A percentile compares a stretch with the other conserved stretches of the same genome.
Evolutionary conservation across 2,113 vertebrate genomes (phyloP).

Genomic region (Oceanodroma tethys): DNA sequence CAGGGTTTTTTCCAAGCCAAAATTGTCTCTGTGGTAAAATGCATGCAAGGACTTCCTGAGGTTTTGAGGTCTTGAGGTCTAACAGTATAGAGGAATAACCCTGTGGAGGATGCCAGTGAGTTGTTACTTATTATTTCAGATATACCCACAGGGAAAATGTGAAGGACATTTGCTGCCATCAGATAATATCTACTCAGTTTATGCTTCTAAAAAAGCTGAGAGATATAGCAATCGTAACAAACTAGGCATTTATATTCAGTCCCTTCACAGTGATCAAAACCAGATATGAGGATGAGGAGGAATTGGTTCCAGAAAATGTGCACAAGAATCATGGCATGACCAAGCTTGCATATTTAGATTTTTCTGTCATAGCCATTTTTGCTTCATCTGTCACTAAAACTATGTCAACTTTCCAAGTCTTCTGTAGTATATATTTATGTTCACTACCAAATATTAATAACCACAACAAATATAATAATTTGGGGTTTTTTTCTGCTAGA

Average conservation of each 20-base stretch:
- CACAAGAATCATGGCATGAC: background rate
- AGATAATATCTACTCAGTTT: background rate
- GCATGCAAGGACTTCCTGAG: background rate
- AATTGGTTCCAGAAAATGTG: background rate
- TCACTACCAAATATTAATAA: background rate
- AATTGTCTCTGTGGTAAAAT: background rate
- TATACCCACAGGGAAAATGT: background rate
- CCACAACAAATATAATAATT: background rate
- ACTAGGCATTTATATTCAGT: background rate
- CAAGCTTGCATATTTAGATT: background rate
- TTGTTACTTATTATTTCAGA: background rate
- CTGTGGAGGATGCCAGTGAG: background rate
- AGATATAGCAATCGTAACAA: background rate
- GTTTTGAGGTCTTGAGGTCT: background rate
- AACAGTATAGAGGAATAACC: background rate
- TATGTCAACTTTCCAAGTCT: background rate
- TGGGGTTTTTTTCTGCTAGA: background rate
- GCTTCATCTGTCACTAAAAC: background rate
- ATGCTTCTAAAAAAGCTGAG: background rate
- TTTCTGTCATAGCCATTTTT: background rate
- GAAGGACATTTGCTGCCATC: background rate
- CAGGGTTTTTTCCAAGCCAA: background rate
- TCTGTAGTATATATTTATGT: background rate
- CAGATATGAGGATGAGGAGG: background rate
- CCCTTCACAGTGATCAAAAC: background rate